Evolutionary conservation across 2,113 vertebrate species (phyloP), one percentile per base, ranked within the genome.

Genomic region (Macrotus californicus): DNA sequence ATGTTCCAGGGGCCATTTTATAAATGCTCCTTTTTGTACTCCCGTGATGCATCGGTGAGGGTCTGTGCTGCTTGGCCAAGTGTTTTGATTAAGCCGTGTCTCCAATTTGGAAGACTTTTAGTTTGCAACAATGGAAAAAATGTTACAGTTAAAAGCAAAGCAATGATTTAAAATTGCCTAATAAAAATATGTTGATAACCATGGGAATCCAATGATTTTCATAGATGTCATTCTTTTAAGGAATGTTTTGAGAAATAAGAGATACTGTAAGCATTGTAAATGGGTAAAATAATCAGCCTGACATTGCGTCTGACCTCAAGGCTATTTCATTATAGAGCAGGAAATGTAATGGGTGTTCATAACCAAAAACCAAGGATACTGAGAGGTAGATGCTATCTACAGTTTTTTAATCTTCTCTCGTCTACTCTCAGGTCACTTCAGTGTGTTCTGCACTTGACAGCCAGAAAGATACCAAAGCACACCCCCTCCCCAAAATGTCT

Each of bases 181-280:
- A 88, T 88, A 56, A 88, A 59, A 59, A 81, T 90, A 18, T 6
- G 43, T 43, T 67, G 16, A 86, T 88, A 81, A 39, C 6, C 54
- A 61, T 39, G 22, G 9, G 9, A 41, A 82, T 82, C 19, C 41
- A 77, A 13, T 87, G 94, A 36, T 86, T 89, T 80, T 89, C 8
- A 43, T 77, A 89, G 9, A 7, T 54, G 8, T 67, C 48, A 61
- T 52, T 69, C 69, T 77, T 82, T 46, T 6, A 61, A 92, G 22
- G 87, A 90, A 69, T 92, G 41, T 61, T 69, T 89, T 80, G 64
- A 87, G 61, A 91, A 94, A 22, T 29, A 26, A 77, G 80, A 87
- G 9, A 67, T n/a, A 54, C 36, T 4, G 10, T 81, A 73, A 96
- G 15, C 0, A 66, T 54, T 56, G 0, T 36, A 81, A 81, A 21